These are phyloP conservation scores for Mesorhabditis spiculigera DNA, from an alignment of 2,888 invertebrate species.

Conservation along the genomic window DNA sequence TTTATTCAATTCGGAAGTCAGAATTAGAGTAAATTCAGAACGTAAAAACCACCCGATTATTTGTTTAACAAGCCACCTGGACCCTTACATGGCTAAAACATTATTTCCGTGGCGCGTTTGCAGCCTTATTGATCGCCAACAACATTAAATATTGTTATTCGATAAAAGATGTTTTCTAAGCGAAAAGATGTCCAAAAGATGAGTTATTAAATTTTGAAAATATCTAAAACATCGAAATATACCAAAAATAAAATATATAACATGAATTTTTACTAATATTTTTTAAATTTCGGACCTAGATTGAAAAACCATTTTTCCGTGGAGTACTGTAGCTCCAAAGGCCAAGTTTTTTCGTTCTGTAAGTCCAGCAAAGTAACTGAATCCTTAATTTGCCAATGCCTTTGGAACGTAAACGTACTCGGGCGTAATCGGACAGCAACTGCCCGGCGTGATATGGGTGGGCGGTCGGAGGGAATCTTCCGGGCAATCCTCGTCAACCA, in stretches of 20 bases:
- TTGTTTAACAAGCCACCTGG: too few species aligned
- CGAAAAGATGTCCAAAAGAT: not conserved
- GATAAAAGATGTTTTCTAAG: not conserved
- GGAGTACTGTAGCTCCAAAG: too few species aligned
- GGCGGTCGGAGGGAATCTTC: conserved; percentile 50
- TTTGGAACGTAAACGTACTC: conserved; percentile 18
- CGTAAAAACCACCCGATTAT: too few species aligned
- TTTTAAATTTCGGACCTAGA: too few species aligned
- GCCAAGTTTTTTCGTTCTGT: too few species aligned
- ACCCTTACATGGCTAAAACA: not conserved
- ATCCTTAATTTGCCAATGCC: not conserved
- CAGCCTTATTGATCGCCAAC: not conserved
- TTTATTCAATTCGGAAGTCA: too few species aligned
- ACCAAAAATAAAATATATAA: too few species aligned
- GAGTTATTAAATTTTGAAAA: too few species aligned
- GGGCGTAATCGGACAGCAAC: conserved; percentile 48
- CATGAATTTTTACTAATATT: too few species aligned
- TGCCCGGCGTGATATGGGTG: conserved; percentile 32
- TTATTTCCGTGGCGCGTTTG: not conserved
- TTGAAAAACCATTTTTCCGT: too few species aligned
- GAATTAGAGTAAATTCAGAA: too few species aligned
- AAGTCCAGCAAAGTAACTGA: not conserved
- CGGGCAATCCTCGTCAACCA: conserved; percentile 35
- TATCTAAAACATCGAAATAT: too few species aligned
- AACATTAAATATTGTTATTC: not conserved